A percentile compares a stretch with the other conserved stretches of the same genome.
Evolutionary conservation across 92 coral and sea anemone genomes (phyloP).

Genomic region (Parazoanthus darwini): DNA sequence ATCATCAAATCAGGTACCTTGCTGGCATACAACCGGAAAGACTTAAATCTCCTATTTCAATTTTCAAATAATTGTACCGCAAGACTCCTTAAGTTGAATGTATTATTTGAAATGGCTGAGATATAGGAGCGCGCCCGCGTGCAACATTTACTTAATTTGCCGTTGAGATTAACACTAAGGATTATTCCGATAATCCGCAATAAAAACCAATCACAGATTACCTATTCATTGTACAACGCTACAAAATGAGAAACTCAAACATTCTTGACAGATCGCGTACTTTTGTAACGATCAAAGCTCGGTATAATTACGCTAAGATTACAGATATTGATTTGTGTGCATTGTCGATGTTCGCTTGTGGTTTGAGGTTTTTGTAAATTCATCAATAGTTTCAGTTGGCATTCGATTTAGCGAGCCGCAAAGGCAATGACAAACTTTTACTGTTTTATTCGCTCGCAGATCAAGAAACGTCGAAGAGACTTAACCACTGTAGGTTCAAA

Average conservation of each 20-base stretch:
- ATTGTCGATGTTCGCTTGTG: background rate
- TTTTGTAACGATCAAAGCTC: background rate
- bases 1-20: background rate
- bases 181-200: conserved; percentile 14
- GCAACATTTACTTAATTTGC: conserved; percentile 17
- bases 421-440: conserved; percentile 21
- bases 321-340: background rate
- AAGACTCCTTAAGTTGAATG: background rate
- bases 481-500: conserved; percentile 38
- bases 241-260: conserved; percentile 19
- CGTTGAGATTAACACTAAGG: conserved; percentile 24
- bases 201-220: conserved; percentile 3
- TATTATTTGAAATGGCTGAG: background rate
- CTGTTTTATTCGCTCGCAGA: conserved; percentile 39
- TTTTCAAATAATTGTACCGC: background rate
- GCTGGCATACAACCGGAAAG: conserved; percentile 6
- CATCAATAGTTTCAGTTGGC: background rate
- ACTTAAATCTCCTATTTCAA: background rate
- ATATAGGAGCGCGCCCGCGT: background rate
- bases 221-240: background rate
- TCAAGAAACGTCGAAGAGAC: conserved; percentile 40
- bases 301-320: background rate
- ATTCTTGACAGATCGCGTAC: background rate
- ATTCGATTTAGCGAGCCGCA: conserved; percentile 8
- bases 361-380: conserved; percentile 11